These are phyloP conservation scores for Mellilla xanthometata DNA, from an alignment of 2,888 invertebrate genomes.

Conservation along the genomic window DNA sequence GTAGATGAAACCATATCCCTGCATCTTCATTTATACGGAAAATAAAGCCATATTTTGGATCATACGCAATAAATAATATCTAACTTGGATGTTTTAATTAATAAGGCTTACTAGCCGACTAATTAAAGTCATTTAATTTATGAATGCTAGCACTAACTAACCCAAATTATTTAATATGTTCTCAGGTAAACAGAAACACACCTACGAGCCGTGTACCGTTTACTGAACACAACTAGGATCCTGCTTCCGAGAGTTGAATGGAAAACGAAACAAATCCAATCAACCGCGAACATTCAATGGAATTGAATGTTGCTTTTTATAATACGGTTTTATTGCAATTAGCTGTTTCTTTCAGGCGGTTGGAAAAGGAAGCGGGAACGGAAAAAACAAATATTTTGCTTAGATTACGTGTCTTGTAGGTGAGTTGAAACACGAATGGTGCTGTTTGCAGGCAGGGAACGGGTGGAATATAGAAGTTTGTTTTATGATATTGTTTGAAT, in stretches of 20 bases:
- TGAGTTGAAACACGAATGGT: conserved; percentile 11
- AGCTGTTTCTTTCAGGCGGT: conserved; percentile 32
- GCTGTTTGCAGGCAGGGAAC: conserved; percentile 9
- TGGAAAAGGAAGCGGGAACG: conserved; percentile 19
- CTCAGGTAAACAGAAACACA: not conserved
- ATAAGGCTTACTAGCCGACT: too few species aligned
- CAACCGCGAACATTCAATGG: conserved; percentile 52
- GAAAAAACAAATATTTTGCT: conserved; percentile 19
- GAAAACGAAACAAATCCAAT: conserved; percentile 68
- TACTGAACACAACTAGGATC: conserved; percentile 1
- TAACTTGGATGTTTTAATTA: too few species aligned
- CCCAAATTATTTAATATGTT: too few species aligned
- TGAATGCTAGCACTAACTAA: too few species aligned
- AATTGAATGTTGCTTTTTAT: conserved; percentile 47
- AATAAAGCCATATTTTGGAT: too few species aligned
- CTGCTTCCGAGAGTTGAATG: conserved; percentile 39
- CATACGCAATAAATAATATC: too few species aligned
- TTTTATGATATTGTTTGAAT: too few species aligned
- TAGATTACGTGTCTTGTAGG: conserved; percentile 9
- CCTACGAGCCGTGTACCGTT: conserved; percentile 1
- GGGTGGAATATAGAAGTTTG: conserved; percentile 6
- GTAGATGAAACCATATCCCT: too few species aligned
- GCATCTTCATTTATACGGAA: too few species aligned
- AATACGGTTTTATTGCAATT: conserved; percentile 38
- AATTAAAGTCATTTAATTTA: too few species aligned